Evolutionary conservation across 2,113 vertebrate species (phyloP).

Genomic region (Cathartes aura): DNA sequence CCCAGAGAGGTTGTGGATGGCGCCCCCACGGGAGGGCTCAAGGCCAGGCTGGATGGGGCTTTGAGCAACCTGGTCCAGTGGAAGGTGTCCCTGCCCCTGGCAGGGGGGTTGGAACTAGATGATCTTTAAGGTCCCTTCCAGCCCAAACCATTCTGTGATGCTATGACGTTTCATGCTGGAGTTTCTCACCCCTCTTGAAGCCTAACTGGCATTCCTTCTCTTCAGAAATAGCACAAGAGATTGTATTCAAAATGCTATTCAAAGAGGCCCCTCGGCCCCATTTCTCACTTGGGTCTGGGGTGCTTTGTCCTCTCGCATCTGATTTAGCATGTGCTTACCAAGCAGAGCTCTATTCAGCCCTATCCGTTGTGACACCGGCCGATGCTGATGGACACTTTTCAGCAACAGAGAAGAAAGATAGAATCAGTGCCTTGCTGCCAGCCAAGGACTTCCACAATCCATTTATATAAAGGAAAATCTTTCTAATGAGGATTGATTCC

Average conservation of each 20-base stretch:
- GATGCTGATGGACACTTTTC: neutral
- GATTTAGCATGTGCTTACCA: neutral
- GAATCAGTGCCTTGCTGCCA: neutral
- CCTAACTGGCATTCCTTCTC: neutral
- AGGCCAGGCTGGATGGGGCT: no score
- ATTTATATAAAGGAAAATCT: neutral
- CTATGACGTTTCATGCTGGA: neutral
- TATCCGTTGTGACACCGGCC: neutral
- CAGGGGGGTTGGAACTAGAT: no score
- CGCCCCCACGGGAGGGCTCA: no score
- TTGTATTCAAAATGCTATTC: neutral
- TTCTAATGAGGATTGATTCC: neutral
- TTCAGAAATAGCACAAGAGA: neutral
- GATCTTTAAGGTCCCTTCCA: neutral
- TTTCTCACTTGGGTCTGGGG: neutral
- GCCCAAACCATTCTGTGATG: neutral
- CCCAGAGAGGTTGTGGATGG: no score
- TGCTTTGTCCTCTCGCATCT: neutral
- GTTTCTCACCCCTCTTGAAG: neutral
- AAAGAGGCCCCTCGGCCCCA: neutral
- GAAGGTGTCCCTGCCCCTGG: no score
- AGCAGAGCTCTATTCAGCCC: neutral
- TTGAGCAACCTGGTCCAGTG: no score
- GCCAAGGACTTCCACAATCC: neutral
- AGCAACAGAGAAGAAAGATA: neutral